Evolutionary conservation across 2,113 vertebrate genomes (phyloP).

Genomic region (Cacatua alba): DNA sequence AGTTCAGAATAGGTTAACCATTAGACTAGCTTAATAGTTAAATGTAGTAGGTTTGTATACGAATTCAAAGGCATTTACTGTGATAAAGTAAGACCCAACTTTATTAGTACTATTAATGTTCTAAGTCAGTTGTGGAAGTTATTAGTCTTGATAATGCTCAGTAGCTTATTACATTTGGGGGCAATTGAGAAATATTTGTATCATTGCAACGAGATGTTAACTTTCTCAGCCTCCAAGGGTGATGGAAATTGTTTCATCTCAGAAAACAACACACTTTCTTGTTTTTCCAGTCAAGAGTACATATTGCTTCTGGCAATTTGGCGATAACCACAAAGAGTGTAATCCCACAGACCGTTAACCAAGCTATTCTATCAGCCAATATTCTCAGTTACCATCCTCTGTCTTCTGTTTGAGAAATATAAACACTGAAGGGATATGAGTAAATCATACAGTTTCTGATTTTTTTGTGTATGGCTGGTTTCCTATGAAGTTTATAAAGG

Average conservation of each 20-base stretch:
- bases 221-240: not conserved
- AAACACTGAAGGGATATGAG: not conserved
- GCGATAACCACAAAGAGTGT: not conserved
- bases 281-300: not conserved
- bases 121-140: not conserved
- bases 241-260: not conserved
- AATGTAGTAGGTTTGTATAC: not conserved
- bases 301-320: not conserved
- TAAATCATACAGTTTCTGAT: not conserved
- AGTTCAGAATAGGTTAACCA: not conserved
- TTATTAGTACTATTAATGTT: not conserved
- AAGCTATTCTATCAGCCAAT: not conserved
- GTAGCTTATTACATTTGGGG: not conserved
- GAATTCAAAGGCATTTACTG: not conserved
- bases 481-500: not conserved
- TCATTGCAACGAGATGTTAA: not conserved
- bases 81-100: not conserved
- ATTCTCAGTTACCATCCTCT: not conserved
- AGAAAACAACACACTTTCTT: slow-evolving; percentile 1
- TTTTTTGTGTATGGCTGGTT: not conserved
- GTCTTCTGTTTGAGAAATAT: not conserved
- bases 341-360: not conserved
- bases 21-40: not conserved
- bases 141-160: not conserved
- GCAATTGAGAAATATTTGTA: not conserved